Evolutionary conservation across 2,797 vertebrate species (phyloP).

Genomic region (Limosa lapponica): DNA sequence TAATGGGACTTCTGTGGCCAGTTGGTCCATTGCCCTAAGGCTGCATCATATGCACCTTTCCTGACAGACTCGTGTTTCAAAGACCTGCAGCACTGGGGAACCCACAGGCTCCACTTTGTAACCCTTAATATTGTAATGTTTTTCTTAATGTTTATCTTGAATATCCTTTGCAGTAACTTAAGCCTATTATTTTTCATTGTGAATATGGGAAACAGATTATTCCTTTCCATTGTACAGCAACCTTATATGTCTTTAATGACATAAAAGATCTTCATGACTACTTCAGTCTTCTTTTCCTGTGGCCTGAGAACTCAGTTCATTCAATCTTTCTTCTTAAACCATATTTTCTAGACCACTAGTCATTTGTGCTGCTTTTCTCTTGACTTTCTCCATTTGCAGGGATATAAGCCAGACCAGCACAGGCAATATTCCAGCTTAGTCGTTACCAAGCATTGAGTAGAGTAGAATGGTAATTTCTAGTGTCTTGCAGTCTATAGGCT

Average conservation of each 20-base stretch:
- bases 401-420: not conserved
- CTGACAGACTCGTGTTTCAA: not conserved
- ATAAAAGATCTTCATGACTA: not conserved
- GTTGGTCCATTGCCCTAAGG: not conserved
- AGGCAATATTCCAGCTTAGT: not conserved
- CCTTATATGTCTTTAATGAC: not conserved
- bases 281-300: not conserved
- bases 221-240: not conserved
- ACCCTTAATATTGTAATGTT: not conserved
- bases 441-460: not conserved
- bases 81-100: not conserved
- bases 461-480: not conserved
- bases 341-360: not conserved
- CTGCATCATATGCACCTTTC: not conserved
- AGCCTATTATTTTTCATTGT: not conserved
- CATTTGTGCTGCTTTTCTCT: not conserved
- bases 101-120: not conserved
- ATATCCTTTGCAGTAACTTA: not conserved
- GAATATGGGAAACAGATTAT: not conserved
- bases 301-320: not conserved
- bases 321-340: not conserved
- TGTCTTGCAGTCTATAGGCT: not conserved
- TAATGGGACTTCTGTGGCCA: not conserved
- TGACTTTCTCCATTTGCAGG: not conserved
- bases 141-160: not conserved